Evolutionary conservation across 2,797 vertebrate species (phyloP).

Genomic region (Pseudomugil tenellus): DNA sequence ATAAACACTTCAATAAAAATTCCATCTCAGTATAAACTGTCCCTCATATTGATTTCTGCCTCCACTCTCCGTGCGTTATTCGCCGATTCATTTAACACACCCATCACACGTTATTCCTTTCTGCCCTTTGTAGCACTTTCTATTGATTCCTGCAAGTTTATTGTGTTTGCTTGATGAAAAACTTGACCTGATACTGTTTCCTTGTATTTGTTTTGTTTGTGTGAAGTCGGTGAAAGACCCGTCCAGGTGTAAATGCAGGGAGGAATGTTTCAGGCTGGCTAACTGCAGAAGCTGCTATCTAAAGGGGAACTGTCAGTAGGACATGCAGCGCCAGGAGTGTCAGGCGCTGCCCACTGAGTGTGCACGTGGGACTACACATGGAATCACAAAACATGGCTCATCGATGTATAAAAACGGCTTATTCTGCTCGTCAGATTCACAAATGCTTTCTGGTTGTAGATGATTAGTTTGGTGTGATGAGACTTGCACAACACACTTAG

Average conservation of each 20-base stretch:
- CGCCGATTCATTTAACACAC: constrained; percentile 11
- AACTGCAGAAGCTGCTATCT: constrained; percentile 95
- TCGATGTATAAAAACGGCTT: background rate
- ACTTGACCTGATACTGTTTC: constrained; percentile 6
- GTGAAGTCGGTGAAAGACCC: constrained; percentile 89
- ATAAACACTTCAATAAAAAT: constrained; percentile 15
- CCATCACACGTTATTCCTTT: no score
- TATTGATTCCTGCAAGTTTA: constrained; percentile 26
- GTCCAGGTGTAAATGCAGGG: constrained; percentile 89
- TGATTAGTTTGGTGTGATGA: no score
- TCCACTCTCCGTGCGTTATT: constrained; percentile 31
- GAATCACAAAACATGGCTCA: background rate
- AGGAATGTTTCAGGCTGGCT: constrained; percentile 91
- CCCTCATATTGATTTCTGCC: constrained; percentile 14
- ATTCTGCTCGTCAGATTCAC: background rate
- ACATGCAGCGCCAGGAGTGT: constrained; percentile 92
- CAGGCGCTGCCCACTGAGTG: constrained; percentile 90
- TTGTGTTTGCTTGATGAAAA: constrained; percentile 8
- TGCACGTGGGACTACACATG: background rate
- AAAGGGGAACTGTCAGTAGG: constrained; percentile 94
- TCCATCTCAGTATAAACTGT: background rate
- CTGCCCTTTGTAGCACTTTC: constrained; percentile 13
- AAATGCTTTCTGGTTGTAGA: no score
- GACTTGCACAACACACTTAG: no score
- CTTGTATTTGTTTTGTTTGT: constrained; percentile 10